These are phyloP conservation scores for Uloborus plumipes DNA, from an alignment of 2,888 invertebrate genomes.

Conservation along the genomic window DNA sequence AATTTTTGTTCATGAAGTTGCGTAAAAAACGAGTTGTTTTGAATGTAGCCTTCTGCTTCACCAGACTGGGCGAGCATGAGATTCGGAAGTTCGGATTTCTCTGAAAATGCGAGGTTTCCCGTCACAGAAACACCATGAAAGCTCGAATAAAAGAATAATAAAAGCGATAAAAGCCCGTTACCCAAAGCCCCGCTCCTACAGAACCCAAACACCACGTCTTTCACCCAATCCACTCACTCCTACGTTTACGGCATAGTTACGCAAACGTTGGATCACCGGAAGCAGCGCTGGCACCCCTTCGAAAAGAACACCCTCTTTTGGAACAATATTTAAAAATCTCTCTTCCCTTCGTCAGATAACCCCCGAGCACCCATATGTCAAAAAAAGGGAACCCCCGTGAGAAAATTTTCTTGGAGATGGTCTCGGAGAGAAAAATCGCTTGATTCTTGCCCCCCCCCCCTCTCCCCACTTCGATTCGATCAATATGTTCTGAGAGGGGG, in stretches of 20 bases:
- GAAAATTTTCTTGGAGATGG: constrained; percentile 47
- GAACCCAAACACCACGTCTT: constrained; percentile 17
- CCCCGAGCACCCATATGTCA: constrained; percentile 53
- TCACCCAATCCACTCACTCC: constrained; percentile 44
- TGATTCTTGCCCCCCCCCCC: constrained; percentile 2
- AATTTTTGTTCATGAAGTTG: too few species aligned
- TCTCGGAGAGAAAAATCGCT: constrained; percentile 44
- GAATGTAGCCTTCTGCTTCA: background rate
- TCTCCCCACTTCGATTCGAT: constrained; percentile 31
- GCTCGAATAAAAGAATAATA: too few species aligned
- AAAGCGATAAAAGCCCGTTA: constrained; percentile 47
- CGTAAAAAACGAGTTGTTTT: too few species aligned
- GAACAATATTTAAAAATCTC: constrained; percentile 59
- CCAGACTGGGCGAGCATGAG: background rate
- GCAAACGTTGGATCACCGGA: constrained; percentile 56
- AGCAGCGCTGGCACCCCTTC: constrained; percentile 21
- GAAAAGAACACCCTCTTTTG: constrained; percentile 34
- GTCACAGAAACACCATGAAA: too few species aligned
- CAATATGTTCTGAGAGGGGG: constrained; percentile 40
- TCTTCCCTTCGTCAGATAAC: constrained; percentile 12
- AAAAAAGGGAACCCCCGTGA: constrained; percentile 49
- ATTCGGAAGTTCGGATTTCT: constrained; percentile 21
- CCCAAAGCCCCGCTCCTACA: constrained; percentile 45
- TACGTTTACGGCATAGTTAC: constrained; percentile 57
- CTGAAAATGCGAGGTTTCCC: background rate